Evolutionary conservation across 1,140 invertebrate species (phyloP).

Genomic region (Pseudomyrmex flavicornis): DNA sequence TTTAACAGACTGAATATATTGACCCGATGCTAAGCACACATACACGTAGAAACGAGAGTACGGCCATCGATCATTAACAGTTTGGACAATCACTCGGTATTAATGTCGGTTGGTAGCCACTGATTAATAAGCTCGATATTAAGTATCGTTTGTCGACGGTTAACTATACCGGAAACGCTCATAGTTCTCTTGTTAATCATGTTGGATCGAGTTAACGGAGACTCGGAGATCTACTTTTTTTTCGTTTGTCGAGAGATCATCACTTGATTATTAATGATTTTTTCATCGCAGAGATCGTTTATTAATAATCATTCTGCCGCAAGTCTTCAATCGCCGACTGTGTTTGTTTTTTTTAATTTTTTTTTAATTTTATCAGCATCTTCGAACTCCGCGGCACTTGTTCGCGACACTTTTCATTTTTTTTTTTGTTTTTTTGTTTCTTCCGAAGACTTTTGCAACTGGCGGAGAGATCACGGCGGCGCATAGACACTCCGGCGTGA

Average conservation of each 20-base stretch:
- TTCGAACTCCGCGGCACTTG: not conserved
- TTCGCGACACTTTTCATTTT: not conserved
- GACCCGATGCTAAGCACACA: not conserved
- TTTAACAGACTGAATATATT: no score
- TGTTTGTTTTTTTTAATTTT: no score
- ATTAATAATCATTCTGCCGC: not conserved
- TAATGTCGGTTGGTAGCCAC: not conserved
- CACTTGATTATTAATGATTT: not conserved
- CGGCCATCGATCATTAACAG: slow-evolving; percentile 15
- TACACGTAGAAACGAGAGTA: slow-evolving; percentile 14
- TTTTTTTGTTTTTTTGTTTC: not conserved
- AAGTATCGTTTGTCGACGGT: not conserved
- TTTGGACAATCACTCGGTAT: slow-evolving; percentile 7
- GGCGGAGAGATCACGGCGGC: no score
- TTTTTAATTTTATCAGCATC: not conserved
- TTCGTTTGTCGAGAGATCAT: no score
- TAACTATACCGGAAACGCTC: not conserved
- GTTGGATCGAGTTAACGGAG: not conserved
- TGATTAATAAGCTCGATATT: not conserved
- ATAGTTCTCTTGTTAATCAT: not conserved
- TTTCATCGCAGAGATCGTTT: not conserved
- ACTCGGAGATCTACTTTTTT: not conserved
- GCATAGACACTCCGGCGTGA: slow-evolving; percentile 1
- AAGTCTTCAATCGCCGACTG: not conserved
- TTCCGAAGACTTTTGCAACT: not conserved